Evolutionary conservation across 1,140 invertebrate species (phyloP), one percentile per base, ranked within the genome.

Genomic region (Cephus cinctus): DNA sequence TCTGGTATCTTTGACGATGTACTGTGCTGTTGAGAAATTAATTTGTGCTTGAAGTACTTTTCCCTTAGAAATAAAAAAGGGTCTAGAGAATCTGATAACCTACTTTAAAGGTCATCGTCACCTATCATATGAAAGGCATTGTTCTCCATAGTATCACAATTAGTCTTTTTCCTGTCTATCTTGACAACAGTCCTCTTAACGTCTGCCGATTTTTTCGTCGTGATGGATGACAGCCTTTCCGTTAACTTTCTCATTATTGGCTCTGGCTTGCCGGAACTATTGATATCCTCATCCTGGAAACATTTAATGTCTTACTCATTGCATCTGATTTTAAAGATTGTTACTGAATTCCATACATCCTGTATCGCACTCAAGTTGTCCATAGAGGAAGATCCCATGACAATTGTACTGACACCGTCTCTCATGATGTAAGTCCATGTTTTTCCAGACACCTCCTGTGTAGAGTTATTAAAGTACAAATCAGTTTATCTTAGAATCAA

Each of bases 111-210:
- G 78, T 94, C 92, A 59, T 94, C 92, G 69, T 94, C 92, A 5
- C 90, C 90, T 56, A 94, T 94, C 22, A 87, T 89, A 71, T 90
- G 88, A 74, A 94, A 95, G 27, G 90, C 91, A 75, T 90, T 87
- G 73, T 94, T 95, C 66, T 92, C 88, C 21, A 90, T 81, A 39
- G 85, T 82, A 59, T 86, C 84, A 60, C 78, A 78, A 21, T 79
- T 82, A 19, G 77, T 76, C 57, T 82, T 81, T 5, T 78, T 83
- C 15, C 80, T 80, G 58, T 78, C 79, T 50, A 81, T 81, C 31
- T 80, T 79, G 18, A 79, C 79, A 59, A 80, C 80, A 51, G 75
- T 73, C 48, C 69, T 65, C 48, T 65, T 71, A 23, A 73, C 76
- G 63, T 67, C 76, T 19, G 73, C 62, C 4, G 68, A 56, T 52